These are phyloP conservation scores for Formicarius rufipectus DNA, from an alignment of 2,113 vertebrate genomes.

Conservation along the genomic window DNA sequence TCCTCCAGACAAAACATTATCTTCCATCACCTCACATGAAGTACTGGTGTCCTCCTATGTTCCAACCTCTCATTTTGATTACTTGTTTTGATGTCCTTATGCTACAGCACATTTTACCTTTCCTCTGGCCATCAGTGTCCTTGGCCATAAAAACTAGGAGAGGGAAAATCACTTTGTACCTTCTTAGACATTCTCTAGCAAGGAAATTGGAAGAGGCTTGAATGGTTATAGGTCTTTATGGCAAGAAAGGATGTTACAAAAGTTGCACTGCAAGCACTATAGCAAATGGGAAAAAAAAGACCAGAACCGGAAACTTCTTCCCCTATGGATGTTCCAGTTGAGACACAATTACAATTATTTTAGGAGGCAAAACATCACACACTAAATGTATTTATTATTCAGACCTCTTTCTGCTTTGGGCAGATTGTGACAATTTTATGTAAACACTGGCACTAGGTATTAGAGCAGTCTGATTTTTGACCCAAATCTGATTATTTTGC, in stretches of 20 bases:
- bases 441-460: background rate
- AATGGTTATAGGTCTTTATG: background rate
- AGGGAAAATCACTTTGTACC: background rate
- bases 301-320: background rate
- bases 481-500: slow-evolving; percentile 2
- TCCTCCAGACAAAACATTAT: background rate
- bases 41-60: background rate
- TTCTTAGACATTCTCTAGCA: background rate
- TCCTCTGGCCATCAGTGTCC: background rate
- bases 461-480: slow-evolving; percentile 5
- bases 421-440: background rate
- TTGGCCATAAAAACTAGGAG: background rate
- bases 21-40: background rate
- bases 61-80: background rate
- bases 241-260: background rate
- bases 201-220: background rate
- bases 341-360: background rate
- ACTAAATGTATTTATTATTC: background rate
- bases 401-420: background rate
- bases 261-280: background rate
- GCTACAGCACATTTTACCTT: background rate
- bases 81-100: background rate
- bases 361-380: background rate
- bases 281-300: background rate
- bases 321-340: background rate